A percentile compares a stretch with the other conserved stretches of the same genome.
phyloP scores from a whole-genome alignment of 2,888 invertebrate species.

The Graphium colonna region DNA sequence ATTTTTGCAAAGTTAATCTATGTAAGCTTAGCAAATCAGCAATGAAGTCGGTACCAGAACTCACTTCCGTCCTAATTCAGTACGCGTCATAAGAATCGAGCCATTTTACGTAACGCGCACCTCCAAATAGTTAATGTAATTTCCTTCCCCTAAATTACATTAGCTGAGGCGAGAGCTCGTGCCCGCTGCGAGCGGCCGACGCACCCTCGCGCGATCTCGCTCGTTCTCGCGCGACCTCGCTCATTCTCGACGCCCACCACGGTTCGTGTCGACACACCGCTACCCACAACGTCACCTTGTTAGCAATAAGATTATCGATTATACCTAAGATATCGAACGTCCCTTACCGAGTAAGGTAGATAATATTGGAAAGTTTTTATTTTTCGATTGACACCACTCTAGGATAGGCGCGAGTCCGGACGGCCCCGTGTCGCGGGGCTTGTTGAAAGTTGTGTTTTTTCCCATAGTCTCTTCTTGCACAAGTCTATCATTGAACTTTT shows the following conservation, averaged over 20 bases:
- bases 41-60: conserved; percentile 78
- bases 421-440: conserved; percentile 17
- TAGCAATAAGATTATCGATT: conserved; percentile 77
- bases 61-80: conserved; percentile 80
- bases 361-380: conserved; percentile 70
- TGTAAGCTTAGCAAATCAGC: conserved; percentile 77
- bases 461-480: conserved; percentile 70
- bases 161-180: conserved; percentile 44
- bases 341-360: conserved; percentile 80
- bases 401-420: conserved; percentile 30
- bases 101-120: conserved; percentile 80
- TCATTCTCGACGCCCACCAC: conserved; percentile 26
- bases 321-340: conserved; percentile 78
- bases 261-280: conserved; percentile 23
- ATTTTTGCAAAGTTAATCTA: conserved; percentile 72
- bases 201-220: conserved; percentile 29
- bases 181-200: conserved; percentile 38
- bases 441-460: conserved; percentile 42
- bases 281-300: conserved; percentile 59
- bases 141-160: conserved; percentile 71
- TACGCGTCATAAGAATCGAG: conserved; percentile 79
- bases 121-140: conserved; percentile 71
- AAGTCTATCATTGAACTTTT: conserved; percentile 61
- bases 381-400: conserved; percentile 70
- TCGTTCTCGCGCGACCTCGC: conserved; percentile 28